A percentile compares a stretch with the other conserved stretches of the same genome.
phyloP scores from a whole-genome alignment of 2,888 invertebrate genomes.

The Parelbella ahira region DNA sequence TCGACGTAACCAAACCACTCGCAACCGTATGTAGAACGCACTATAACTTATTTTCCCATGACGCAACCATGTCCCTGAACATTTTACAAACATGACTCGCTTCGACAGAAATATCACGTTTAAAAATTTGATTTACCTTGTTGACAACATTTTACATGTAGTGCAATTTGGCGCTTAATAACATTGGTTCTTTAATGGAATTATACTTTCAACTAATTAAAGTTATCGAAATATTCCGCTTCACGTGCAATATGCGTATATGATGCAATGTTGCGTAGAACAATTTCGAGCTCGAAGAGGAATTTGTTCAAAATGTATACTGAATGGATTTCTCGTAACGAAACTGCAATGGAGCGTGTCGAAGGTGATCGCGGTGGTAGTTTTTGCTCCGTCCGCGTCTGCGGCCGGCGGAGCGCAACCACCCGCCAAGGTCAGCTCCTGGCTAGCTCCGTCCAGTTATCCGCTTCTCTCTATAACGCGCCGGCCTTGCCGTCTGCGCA shows the following conservation, averaged over 20 bases:
- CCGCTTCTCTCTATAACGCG: constrained; percentile 47
- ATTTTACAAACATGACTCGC: constrained; percentile 44
- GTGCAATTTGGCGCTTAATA: constrained; percentile 24
- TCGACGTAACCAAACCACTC: constrained; percentile 34
- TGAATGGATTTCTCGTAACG: constrained; percentile 11
- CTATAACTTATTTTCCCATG: constrained; percentile 45
- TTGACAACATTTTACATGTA: constrained; percentile 31
- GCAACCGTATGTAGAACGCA: constrained; percentile 37
- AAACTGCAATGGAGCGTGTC: constrained; percentile 47
- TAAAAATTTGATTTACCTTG: constrained; percentile 39
- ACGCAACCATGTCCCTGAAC: constrained; percentile 46
- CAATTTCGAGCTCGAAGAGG: background rate
- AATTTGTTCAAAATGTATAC: background rate
- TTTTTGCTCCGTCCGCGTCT: constrained; percentile 46
- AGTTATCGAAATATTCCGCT: constrained; percentile 12
- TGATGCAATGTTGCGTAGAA: no score
- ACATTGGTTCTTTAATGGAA: constrained; percentile 14
- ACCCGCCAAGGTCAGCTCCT: constrained; percentile 56
- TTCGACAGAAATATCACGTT: constrained; percentile 41
- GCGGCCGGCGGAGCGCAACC: constrained; percentile 52
- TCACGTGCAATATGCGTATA: no score
- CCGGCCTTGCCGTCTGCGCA: constrained; percentile 53
- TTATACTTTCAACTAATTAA: constrained; percentile 13
- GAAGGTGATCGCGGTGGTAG: constrained; percentile 48
- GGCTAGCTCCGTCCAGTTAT: constrained; percentile 51